Conservation (phyloP, 2,888 invertebrate species). For the Zhengitettix transpicula region DNA sequence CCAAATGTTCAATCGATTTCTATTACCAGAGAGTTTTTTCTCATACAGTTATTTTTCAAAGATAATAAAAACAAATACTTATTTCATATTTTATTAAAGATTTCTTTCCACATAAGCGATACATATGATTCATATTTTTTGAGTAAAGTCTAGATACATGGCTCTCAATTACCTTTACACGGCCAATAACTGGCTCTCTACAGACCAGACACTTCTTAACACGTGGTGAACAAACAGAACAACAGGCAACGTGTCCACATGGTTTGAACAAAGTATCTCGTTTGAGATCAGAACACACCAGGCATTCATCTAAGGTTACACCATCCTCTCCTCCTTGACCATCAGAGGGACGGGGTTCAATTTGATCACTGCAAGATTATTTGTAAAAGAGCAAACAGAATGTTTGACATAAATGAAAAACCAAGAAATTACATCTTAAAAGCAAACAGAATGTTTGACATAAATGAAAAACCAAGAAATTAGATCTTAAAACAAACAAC, state of each 20-base stretch:
- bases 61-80: not conserved
- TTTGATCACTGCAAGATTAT: constrained; percentile 16
- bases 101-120: not conserved
- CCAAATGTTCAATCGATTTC: too few species aligned
- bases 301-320: constrained; percentile 71
- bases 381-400: too few species aligned
- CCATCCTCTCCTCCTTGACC: constrained; percentile 13
- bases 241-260: constrained; percentile 87
- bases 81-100: not conserved
- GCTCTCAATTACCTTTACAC: constrained; percentile 45
- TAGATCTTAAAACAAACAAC: too few species aligned
- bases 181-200: constrained; percentile 61
- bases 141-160: too few species aligned
- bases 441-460: too few species aligned
- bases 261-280: constrained; percentile 81
- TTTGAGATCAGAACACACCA: constrained; percentile 87
- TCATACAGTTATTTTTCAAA: not conserved
- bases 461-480: too few species aligned
- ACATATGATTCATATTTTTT: not conserved
- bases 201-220: constrained; percentile 93
- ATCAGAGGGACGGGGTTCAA: constrained; percentile 16
- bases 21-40: too few species aligned
- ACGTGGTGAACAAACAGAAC: constrained; percentile 70
- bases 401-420: too few species aligned
- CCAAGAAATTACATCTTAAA: too few species aligned